Percentiles rank a stretch among this genome's conserved stretches.
Evolutionary conservation across 2,113 vertebrate genomes (phyloP).

Genomic region (Pantherophis guttatus): DNA sequence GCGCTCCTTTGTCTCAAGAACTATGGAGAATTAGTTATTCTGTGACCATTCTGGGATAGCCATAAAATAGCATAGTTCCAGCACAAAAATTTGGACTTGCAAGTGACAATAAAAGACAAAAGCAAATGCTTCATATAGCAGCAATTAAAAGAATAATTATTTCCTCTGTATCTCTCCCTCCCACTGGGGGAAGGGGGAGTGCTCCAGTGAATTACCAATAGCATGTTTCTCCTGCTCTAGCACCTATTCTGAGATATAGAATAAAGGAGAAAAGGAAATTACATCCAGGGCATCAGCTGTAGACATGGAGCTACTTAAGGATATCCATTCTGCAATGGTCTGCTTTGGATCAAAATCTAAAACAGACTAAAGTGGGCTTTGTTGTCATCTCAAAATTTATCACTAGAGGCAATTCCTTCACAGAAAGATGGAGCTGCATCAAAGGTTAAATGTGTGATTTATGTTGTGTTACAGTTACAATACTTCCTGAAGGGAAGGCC

Average conservation of each 20-base stretch:
- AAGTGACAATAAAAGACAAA: not conserved
- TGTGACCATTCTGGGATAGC: not conserved
- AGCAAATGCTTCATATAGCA: not conserved
- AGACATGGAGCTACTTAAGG: not conserved
- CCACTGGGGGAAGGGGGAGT: accelerated
- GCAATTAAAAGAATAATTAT: not conserved
- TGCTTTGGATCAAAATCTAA: not conserved
- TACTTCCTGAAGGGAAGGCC: not conserved
- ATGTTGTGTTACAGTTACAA: not conserved
- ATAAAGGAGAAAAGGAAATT: not conserved
- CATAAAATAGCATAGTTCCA: not conserved
- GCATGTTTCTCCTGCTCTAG: not conserved
- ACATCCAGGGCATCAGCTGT: not conserved
- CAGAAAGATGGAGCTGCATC: not conserved
- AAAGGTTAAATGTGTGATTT: not conserved
- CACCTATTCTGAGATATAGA: not conserved
- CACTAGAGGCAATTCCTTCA: not conserved
- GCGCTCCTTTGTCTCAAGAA: not conserved
- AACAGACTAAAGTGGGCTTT: not conserved
- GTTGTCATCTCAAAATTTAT: not conserved
- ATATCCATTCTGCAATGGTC: not conserved
- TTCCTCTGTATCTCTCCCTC: not conserved
- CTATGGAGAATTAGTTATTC: not conserved
- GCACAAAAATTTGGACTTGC: not conserved
- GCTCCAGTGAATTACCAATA: not conserved